A percentile compares a stretch with the other conserved stretches of the same genome.
These are phyloP conservation scores for Hyperoplus lanceolatus DNA, from an alignment of 2,797 vertebrate genomes.

Conservation along the genomic window DNA sequence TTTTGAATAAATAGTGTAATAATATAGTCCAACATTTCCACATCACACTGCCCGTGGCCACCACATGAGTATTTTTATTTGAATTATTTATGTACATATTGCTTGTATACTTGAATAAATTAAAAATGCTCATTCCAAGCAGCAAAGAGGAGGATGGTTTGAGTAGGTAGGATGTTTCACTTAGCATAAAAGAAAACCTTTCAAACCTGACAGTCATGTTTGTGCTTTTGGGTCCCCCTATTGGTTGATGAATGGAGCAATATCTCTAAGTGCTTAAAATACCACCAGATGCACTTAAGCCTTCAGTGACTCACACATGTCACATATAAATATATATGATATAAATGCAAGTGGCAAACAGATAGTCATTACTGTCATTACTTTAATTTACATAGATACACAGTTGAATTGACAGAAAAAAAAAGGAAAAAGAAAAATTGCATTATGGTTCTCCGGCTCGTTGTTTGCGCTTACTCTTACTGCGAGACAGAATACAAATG, in stretches of 20 bases:
- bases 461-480: constrained; percentile 45
- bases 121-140: background rate
- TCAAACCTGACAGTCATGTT: background rate
- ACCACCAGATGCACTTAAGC: background rate
- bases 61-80: background rate
- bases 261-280: constrained; percentile 9
- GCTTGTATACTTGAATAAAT: background rate
- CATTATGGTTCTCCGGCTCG: constrained; percentile 31
- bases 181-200: background rate
- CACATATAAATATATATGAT: background rate
- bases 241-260: constrained; percentile 43
- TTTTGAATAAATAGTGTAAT: background rate
- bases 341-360: constrained; percentile 31
- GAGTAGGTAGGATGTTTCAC: background rate
- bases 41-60: background rate
- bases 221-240: constrained; percentile 58
- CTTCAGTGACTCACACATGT: too few relatives aligned
- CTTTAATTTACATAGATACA: constrained; percentile 85
- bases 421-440: constrained; percentile 13
- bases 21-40: background rate
- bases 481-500: constrained; percentile 50
- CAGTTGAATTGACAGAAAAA: constrained; percentile 63
- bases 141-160: background rate
- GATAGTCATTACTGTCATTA: constrained; percentile 43
- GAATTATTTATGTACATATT: constrained; percentile 6